phyloP scores from a whole-genome alignment of 1,140 invertebrate genomes.

The Chironomus striatipennis region DNA sequence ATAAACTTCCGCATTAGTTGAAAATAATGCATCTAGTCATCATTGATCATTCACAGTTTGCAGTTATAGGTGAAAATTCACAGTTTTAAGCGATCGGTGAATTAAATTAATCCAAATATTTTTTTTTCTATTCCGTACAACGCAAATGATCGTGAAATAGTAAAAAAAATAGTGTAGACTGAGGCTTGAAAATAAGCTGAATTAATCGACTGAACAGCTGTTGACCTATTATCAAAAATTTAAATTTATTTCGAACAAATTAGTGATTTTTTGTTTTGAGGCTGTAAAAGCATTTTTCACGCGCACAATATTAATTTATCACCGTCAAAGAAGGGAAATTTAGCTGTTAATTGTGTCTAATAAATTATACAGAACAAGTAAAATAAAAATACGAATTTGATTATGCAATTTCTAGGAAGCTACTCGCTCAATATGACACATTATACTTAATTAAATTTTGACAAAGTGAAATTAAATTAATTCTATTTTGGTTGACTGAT shows the following conservation, averaged over 20 bases:
- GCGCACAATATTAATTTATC: background rate
- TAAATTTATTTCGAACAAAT: background rate
- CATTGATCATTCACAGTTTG: no score
- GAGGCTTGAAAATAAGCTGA: background rate
- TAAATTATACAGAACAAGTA: background rate
- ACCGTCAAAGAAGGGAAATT: background rate
- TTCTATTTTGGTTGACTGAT: background rate
- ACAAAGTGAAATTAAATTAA: background rate
- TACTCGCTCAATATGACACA: background rate
- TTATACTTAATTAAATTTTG: background rate
- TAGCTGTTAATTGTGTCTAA: background rate
- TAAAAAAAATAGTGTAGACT: background rate
- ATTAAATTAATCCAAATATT: no score
- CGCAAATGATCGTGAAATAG: no score
- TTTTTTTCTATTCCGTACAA: no score
- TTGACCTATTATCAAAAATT: background rate
- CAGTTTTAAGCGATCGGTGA: no score
- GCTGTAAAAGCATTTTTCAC: background rate
- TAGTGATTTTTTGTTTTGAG: background rate
- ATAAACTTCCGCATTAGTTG: no score
- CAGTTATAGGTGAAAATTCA: no score
- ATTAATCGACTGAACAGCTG: background rate
- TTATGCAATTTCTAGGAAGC: background rate
- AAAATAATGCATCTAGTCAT: no score
- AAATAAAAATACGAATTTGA: no score